These are phyloP conservation scores for Perognathus longimembris DNA, from an alignment of 2,113 vertebrate species.

Conservation along the genomic window DNA sequence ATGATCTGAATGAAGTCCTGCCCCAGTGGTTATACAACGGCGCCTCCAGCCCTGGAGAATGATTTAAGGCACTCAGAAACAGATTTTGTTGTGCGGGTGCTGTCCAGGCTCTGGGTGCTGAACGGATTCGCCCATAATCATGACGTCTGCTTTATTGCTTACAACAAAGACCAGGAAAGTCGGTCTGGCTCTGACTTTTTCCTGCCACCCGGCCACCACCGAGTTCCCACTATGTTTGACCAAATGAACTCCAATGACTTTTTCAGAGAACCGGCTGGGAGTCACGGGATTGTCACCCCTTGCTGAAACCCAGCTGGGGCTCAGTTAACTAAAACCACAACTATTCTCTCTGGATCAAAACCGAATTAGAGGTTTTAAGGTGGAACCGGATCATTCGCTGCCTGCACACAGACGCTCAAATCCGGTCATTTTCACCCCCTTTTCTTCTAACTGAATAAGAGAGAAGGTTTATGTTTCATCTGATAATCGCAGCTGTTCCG, in stretches of 20 bases:
- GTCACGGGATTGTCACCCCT: not conserved
- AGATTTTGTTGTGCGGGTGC: constrained; percentile 46
- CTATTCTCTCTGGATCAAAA: constrained; percentile 67
- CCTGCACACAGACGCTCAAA: constrained; percentile 53
- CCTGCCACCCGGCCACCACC: not conserved
- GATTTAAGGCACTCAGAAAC: not conserved
- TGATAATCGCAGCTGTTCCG: constrained; percentile 62
- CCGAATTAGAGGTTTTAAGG: constrained; percentile 61
- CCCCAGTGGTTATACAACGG: not conserved
- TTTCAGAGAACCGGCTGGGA: constrained; percentile 14
- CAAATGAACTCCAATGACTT: not conserved
- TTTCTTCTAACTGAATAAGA: constrained; percentile 45
- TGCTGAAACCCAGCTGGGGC: not conserved
- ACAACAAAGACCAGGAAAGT: constrained; percentile 63
- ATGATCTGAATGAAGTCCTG: not conserved
- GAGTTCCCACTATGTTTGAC: not conserved
- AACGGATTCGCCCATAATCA: not conserved
- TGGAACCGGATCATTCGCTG: constrained; percentile 19
- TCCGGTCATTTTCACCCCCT: constrained; percentile 69
- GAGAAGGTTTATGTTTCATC: constrained; percentile 64
- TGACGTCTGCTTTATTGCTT: not conserved
- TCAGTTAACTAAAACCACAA: constrained; percentile 59
- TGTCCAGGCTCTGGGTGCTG: constrained; percentile 86
- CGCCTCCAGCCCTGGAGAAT: not conserved
- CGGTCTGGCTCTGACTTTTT: not conserved